Conservation (phyloP, 1,140 invertebrate genomes). For the Cydia amplana region DNA sequence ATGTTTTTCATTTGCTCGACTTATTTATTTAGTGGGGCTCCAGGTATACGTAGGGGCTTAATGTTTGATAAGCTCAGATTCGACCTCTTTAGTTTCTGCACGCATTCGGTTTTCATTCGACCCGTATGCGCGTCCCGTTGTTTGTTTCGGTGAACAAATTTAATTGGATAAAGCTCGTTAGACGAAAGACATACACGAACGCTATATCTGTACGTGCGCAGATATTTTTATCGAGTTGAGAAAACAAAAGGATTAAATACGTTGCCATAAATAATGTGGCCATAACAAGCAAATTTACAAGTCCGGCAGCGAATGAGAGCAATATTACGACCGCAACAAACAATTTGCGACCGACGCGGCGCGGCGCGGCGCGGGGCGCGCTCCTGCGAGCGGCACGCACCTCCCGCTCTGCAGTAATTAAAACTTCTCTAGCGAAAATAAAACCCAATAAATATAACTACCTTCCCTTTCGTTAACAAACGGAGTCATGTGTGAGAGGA, state of each 20-base stretch:
- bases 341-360: constrained; percentile 57
- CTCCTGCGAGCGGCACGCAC: constrained; percentile 52
- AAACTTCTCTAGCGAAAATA: constrained; percentile 67
- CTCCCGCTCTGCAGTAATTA: constrained; percentile 58
- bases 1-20: constrained; percentile 74
- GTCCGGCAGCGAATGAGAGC: constrained; percentile 48
- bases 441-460: constrained; percentile 70
- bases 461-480: constrained; percentile 53
- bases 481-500: constrained; percentile 50
- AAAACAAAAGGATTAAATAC: constrained; percentile 43
- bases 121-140: constrained; percentile 50
- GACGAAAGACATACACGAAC: constrained; percentile 11
- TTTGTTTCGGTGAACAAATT: constrained; percentile 53
- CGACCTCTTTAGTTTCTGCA: constrained; percentile 65
- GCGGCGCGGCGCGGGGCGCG: constrained; percentile 33
- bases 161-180: constrained; percentile 48
- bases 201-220: constrained; percentile 3
- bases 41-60: constrained; percentile 65
- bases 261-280: constrained; percentile 50
- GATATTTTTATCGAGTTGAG: constrained; percentile 34
- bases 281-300: constrained; percentile 54
- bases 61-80: constrained; percentile 75
- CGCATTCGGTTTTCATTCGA: constrained; percentile 44
- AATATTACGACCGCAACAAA: constrained; percentile 67
- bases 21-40: constrained; percentile 73